A percentile compares a stretch with the other conserved stretches of the same genome.
These are phyloP conservation scores for Chouioia cunea DNA, from an alignment of 2,888 invertebrate species.

Conservation along the genomic window DNA sequence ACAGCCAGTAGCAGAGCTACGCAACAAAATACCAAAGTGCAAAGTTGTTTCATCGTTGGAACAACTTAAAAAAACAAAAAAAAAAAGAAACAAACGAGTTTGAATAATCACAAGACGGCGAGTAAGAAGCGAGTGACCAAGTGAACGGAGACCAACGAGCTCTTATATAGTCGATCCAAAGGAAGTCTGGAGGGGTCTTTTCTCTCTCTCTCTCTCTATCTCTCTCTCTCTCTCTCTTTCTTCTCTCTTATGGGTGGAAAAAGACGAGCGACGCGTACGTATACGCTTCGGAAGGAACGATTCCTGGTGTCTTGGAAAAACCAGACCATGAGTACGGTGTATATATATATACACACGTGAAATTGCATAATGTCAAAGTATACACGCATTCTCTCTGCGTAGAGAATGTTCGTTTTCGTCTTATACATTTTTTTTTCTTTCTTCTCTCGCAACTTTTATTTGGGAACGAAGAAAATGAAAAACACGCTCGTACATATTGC, in stretches of 20 bases:
- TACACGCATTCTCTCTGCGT: too few relatives aligned
- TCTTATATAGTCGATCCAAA: constrained; percentile 5
- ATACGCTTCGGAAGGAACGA: constrained; percentile 1
- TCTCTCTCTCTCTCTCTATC: neutral
- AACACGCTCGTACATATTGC: too few relatives aligned
- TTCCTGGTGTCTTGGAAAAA: constrained; percentile 30
- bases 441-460: neutral
- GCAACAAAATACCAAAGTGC: constrained; percentile 17
- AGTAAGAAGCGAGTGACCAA: constrained; percentile 8
- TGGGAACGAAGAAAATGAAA: neutral
- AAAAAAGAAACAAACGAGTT: too few relatives aligned
- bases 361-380: constrained; percentile 19
- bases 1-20: constrained; percentile 5
- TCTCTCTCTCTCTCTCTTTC: neutral
- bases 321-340: constrained; percentile 9
- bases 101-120: neutral
- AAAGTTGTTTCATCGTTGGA: constrained; percentile 21
- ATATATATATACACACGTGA: too few relatives aligned
- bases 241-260: constrained; percentile 4
- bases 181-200: neutral
- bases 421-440: neutral
- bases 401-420: too few relatives aligned
- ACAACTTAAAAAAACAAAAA: neutral
- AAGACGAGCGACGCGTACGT: neutral
- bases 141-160: neutral